Percentiles rank a stretch among this genome's conserved stretches.
These are phyloP conservation scores for Odontothrips loti DNA, from an alignment of 2,888 invertebrate species.

Conservation along the genomic window DNA sequence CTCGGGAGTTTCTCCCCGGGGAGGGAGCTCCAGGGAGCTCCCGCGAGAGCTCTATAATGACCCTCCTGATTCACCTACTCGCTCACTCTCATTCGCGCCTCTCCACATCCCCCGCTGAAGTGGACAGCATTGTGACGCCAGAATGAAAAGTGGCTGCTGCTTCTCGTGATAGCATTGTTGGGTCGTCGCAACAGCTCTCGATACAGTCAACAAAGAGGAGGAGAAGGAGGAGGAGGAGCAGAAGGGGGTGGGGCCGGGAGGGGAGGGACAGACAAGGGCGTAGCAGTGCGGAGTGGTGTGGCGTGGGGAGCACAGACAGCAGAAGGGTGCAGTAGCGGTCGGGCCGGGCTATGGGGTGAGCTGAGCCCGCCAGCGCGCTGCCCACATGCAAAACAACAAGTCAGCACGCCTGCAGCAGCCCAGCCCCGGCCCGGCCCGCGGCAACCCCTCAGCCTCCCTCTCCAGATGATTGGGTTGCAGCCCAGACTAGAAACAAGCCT, in stretches of 20 bases:
- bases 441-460: neutral
- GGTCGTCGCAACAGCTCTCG: neutral
- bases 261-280: too few species aligned
- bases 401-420: neutral
- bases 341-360: too few species aligned
- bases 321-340: too few species aligned
- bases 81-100: neutral
- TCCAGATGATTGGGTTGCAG: neutral
- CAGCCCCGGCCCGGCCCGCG: neutral
- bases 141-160: conserved; percentile 22
- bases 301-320: too few species aligned
- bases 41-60: too few species aligned
- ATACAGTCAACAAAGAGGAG: conserved; percentile 15
- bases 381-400: too few species aligned
- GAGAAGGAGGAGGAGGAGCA: neutral
- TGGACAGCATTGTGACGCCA: neutral
- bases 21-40: too few species aligned
- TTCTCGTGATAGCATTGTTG: conserved; percentile 15
- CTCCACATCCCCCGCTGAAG: neutral
- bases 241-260: neutral
- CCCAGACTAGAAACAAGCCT: too few species aligned
- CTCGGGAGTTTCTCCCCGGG: too few species aligned
- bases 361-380: too few species aligned
- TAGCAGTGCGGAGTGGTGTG: too few species aligned
- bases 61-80: too few species aligned